Evolutionary conservation across 2,888 invertebrate genomes (phyloP), one percentile per base, ranked within the genome.

Genomic region (Parnassius apollo): DNA sequence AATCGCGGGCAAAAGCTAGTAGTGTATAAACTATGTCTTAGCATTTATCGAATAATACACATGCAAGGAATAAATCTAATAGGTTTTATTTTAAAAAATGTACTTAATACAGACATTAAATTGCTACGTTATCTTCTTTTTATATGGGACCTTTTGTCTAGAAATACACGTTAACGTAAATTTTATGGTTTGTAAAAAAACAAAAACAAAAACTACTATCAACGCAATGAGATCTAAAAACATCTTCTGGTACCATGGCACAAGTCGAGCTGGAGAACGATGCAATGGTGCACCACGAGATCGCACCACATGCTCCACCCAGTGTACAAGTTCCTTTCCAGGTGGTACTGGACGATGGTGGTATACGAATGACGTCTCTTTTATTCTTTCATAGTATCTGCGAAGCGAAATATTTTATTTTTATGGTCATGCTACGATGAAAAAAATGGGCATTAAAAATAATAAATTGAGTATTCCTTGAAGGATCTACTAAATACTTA

Each of bases 271-370:
- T 0, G 75, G 69, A 0, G 86, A 85, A 4, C 80, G 77, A 9
- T 85, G 67, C 57, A 85, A 81, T 0, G 68, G 65, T 0, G 86
- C 85, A 0, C 86, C 86, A 0, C 68, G 51, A 1, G 85, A 85
- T 11, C 68, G 68, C 8, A 80, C 69, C 9, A 84, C 85, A 65
- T 86, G 82, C 48, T 80, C 75, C 2, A 83, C 77, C 84, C 86
- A 86, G 66, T 81, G 78, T 2, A 76, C 75, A 35, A 86, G 42
- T 54, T 80, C 81, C 0, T 69, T 67, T 2, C 74, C 78, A 0
- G 86, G 81, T 1, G 74, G 61, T 9, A 65, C 62, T 13, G 68
- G 53, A 3, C 73, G 66, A 56, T 72, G 68, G 65, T 74, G 75
- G 59, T 68, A 73, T 3, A 75, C 65, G n/a, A 61, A 44, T 0